phyloP scores from a whole-genome alignment of 2,888 invertebrate genomes.

The Polymixis lichenea region DNA sequence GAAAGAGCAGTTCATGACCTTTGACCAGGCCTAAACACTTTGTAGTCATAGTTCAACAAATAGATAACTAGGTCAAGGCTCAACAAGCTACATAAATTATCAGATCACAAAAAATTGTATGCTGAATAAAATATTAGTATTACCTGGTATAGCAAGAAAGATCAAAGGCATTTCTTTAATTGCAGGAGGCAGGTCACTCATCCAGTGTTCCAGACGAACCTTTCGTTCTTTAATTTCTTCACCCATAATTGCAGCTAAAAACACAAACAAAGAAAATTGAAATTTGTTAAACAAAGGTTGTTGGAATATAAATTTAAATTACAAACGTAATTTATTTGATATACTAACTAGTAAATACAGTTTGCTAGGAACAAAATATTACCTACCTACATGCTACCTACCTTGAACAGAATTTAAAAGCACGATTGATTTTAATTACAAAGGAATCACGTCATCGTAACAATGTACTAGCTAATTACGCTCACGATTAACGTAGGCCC shows the following conservation, averaged over 20 bases:
- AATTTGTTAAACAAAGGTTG: constrained; percentile 17
- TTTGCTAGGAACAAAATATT: constrained; percentile 45
- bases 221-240: constrained; percentile 75
- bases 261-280: constrained; percentile 27
- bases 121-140: constrained; percentile 4
- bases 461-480: constrained; percentile 46
- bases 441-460: constrained; percentile 66
- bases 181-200: constrained; percentile 91
- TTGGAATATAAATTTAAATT: not conserved
- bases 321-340: constrained; percentile 1
- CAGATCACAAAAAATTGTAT: too few species aligned
- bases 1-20: not conserved
- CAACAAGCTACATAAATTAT: not conserved
- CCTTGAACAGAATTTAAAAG: constrained; percentile 53
- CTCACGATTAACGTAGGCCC: constrained; percentile 40
- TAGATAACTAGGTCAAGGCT: constrained; percentile 50
- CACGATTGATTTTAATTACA: constrained; percentile 52
- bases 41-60: constrained; percentile 24
- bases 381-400: constrained; percentile 26
- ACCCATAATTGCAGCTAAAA: constrained; percentile 80
- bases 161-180: constrained; percentile 92
- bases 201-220: constrained; percentile 92
- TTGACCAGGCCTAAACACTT: constrained; percentile 7
- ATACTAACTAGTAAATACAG: constrained; percentile 26
- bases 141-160: constrained; percentile 94